Conservation (phyloP, 2,888 invertebrate genomes). For the Leptopilina syphax region DNA sequence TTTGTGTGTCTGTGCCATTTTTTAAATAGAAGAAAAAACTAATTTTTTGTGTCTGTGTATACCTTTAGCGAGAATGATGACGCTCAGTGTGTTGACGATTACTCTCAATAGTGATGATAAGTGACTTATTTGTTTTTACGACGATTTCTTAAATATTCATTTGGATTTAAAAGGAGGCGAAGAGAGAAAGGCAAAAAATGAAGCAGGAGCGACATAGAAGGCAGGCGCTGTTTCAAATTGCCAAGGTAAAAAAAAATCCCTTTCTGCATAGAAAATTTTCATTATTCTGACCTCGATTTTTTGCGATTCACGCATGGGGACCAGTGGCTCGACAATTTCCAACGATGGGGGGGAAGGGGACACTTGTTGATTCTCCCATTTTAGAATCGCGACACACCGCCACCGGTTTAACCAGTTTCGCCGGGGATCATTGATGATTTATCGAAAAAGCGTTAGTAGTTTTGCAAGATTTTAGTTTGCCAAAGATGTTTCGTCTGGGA, state of each 20-base stretch:
- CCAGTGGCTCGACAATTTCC: not conserved
- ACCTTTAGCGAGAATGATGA: slow-evolving; percentile 19
- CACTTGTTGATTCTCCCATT: slow-evolving; percentile 18
- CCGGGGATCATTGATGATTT: not conserved
- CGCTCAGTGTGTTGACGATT: slow-evolving; percentile 23
- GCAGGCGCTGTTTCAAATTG: slow-evolving; percentile 84
- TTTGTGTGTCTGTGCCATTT: slow-evolving; percentile 1
- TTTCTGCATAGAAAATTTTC: not conserved
- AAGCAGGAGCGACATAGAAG: slow-evolving; percentile 72
- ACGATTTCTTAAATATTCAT: not conserved
- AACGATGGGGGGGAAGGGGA: not conserved
- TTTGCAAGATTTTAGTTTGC: not conserved
- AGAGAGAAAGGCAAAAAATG: slow-evolving; percentile 57
- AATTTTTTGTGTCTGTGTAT: not conserved
- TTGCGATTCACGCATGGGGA: slow-evolving; percentile 19
- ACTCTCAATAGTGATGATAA: slow-evolving; percentile 47
- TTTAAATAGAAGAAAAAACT: not conserved
- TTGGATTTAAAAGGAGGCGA: slow-evolving; percentile 45
- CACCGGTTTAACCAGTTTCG: slow-evolving; percentile 36
- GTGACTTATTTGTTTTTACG: slow-evolving; percentile 39
- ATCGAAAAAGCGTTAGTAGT: too few relatives aligned
- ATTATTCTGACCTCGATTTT: not conserved
- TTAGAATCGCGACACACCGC: slow-evolving; percentile 23
- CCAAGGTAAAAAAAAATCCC: slow-evolving; percentile 80
- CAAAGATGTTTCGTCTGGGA: too few relatives aligned